A percentile compares a stretch with the other conserved stretches of the same genome.
Conservation (phyloP, 92 coral and sea anemone species). For the Pocillopora meandrina region DNA sequence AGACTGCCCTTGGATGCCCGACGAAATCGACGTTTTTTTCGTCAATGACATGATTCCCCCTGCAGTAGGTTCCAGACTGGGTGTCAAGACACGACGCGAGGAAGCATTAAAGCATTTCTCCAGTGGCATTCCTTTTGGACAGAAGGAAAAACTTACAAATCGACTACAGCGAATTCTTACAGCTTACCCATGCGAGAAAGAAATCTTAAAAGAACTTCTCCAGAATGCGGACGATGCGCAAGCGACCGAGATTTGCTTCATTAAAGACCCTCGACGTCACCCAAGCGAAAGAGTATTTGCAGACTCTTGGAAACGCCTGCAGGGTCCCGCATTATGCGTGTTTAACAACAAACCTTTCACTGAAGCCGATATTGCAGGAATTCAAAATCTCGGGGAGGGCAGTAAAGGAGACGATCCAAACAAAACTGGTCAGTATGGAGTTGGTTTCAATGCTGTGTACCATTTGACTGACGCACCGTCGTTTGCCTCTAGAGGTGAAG, state of each 20-base stretch:
- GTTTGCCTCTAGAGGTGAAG: conserved; percentile 65
- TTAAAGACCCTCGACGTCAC: conserved; percentile 80
- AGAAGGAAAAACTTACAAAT: conserved; percentile 79
- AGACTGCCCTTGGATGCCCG: conserved; percentile 81
- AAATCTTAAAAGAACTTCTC: conserved; percentile 86
- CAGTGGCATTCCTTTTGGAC: conserved; percentile 75
- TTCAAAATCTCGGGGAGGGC: conserved; percentile 86
- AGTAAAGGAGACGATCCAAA: conserved; percentile 83
- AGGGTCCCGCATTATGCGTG: conserved; percentile 92
- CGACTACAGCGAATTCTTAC: conserved; percentile 79
- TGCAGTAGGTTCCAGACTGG: conserved; percentile 30
- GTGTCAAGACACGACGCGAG: conserved; percentile 67
- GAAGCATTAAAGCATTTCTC: conserved; percentile 50
- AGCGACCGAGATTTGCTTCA: conserved; percentile 85
- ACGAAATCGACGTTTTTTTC: conserved; percentile 59
- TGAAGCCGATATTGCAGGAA: conserved; percentile 70
- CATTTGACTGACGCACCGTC: conserved; percentile 87
- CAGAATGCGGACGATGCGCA: conserved; percentile 93
- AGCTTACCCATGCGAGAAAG: conserved; percentile 71
- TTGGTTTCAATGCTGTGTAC: conserved; percentile 91
- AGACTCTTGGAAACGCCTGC: conserved; percentile 78
- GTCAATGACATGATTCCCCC: conserved; percentile 51
- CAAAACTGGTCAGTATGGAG: conserved; percentile 93
- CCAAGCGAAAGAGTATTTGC: conserved; percentile 72
- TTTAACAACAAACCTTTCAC: conserved; percentile 85